Conservation (phyloP, 1,140 invertebrate genomes). For the Streblospio benedicti region DNA sequence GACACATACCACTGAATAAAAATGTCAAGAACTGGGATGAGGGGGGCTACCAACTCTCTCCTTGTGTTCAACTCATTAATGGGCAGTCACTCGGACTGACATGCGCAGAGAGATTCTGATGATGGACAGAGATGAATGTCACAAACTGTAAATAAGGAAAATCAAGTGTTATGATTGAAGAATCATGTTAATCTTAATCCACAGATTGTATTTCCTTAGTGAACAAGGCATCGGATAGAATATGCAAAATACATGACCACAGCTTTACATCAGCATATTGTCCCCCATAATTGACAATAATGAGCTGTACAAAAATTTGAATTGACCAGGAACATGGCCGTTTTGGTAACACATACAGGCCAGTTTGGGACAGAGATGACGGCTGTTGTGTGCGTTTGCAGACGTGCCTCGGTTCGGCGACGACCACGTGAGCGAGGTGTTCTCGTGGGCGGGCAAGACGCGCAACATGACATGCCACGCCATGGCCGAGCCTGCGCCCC, state of each 20-base stretch:
- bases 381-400: constrained; percentile 12
- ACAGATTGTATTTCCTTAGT: too few relatives aligned
- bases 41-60: neutral
- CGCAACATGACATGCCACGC: constrained; percentile 82
- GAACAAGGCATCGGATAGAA: too few relatives aligned
- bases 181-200: too few relatives aligned
- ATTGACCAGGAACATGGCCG: neutral
- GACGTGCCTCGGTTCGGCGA: constrained; percentile 19
- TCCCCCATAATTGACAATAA: neutral
- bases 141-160: too few relatives aligned
- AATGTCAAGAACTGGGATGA: neutral
- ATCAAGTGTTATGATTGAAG: too few relatives aligned
- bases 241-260: neutral
- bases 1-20: neutral
- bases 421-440: constrained; percentile 57
- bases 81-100: too few relatives aligned
- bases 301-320: neutral
- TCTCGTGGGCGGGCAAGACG: constrained; percentile 68
- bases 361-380: neutral
- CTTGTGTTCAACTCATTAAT: neutral
- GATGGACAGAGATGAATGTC: too few relatives aligned
- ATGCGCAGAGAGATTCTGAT: too few relatives aligned
- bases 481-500: constrained; percentile 82
- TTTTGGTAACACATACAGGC: neutral
- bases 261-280: neutral